Conservation (phyloP, 2,888 invertebrate genomes). For the Heliconius charithonia region DNA sequence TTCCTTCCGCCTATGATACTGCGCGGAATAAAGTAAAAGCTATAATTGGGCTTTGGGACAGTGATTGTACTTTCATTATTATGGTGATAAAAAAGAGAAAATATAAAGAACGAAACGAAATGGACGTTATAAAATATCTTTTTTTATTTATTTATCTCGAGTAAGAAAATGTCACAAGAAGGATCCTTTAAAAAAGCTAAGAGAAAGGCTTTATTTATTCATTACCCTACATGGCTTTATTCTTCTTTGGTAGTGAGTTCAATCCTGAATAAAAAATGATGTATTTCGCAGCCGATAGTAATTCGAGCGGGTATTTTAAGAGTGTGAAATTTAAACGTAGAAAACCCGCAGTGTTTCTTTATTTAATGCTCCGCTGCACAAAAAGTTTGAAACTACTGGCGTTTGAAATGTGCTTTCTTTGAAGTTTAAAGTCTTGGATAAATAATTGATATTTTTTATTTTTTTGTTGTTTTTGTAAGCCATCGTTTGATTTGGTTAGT, state of each 20-base stretch:
- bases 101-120: neutral
- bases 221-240: neutral
- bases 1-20: too few species aligned
- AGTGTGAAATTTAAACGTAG: slow-evolving; percentile 21
- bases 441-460: neutral
- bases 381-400: slow-evolving; percentile 1
- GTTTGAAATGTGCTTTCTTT: neutral
- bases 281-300: slow-evolving; percentile 23
- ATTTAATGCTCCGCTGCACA: slow-evolving; percentile 6
- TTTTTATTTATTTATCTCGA: neutral
- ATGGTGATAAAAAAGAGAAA: neutral
- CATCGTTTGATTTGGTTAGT: too few species aligned
- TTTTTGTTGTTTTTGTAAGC: neutral
- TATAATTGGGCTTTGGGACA: too few species aligned
- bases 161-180: neutral
- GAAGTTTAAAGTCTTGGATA: slow-evolving; percentile 8
- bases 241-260: neutral
- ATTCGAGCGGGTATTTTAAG: slow-evolving; percentile 22
- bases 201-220: slow-evolving; percentile 12
- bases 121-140: neutral
- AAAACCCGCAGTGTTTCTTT: slow-evolving; percentile 12
- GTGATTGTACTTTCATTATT: too few species aligned
- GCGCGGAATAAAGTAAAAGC: neutral
- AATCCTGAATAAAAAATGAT: slow-evolving; percentile 24
- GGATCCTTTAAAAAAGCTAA: neutral